Percentiles rank a stretch among this genome's conserved stretches.
These are phyloP conservation scores for Electrophaes corylata DNA, from an alignment of 2,888 invertebrate genomes.

Conservation along the genomic window DNA sequence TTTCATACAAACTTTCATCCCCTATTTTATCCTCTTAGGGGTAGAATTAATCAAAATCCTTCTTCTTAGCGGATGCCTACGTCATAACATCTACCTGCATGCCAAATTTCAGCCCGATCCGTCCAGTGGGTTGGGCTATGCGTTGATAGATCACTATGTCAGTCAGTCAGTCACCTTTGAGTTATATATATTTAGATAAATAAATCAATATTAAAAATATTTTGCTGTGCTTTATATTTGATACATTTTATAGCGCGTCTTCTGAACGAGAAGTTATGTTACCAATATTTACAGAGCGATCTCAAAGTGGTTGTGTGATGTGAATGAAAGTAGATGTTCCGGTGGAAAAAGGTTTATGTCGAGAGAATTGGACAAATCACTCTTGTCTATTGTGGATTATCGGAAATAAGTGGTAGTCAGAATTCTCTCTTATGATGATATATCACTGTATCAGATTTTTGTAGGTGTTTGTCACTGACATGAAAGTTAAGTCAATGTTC, in stretches of 20 bases:
- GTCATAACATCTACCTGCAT: no score
- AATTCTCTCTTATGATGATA: constrained; percentile 8
- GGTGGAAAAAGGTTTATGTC: constrained; percentile 16
- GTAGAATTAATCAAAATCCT: no score
- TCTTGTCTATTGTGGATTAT: constrained; percentile 23
- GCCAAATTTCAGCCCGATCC: no score
- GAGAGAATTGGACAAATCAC: constrained; percentile 15
- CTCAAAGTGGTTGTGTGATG: constrained; percentile 19
- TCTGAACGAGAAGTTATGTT: neutral
- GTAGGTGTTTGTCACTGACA: neutral
- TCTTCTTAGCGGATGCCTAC: no score
- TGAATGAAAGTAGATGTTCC: constrained; percentile 24
- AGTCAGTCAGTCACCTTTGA: no score
- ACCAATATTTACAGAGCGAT: constrained; percentile 34
- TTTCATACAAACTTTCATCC: no score
- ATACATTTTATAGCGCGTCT: neutral
- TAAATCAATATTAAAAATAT: no score
- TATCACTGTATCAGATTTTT: constrained; percentile 10
- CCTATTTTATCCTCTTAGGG: no score
- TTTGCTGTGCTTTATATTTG: no score
- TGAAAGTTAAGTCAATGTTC: neutral
- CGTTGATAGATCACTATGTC: no score
- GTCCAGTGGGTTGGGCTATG: no score
- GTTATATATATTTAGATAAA: no score
- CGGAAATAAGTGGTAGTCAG: constrained; percentile 18